These are phyloP conservation scores for Hydractinia symbiolongicarpus DNA, from an alignment of 30 jellyfish, hydroid and myxozoan species.

Conservation along the genomic window DNA sequence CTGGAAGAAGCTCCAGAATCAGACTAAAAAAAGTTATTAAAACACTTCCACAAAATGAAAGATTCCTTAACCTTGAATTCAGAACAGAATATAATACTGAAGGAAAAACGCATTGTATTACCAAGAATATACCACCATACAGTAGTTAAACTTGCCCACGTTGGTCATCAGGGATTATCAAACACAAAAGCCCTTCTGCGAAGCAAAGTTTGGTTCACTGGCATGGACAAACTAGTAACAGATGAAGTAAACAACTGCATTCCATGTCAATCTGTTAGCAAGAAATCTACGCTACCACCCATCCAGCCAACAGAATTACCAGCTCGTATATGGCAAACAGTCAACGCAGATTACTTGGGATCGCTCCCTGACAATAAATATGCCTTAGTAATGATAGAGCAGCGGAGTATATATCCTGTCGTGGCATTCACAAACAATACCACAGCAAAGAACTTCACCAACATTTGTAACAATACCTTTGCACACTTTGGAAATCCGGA, in stretches of 20 bases:
- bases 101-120: conserved; percentile 36
- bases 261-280: conserved; percentile 58
- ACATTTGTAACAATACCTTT: conserved; percentile 38
- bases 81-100: conserved; percentile 36
- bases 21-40: not conserved
- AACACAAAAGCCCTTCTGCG: conserved; percentile 40
- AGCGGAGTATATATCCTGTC: conserved; percentile 42
- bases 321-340: conserved; percentile 42
- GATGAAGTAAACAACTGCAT: conserved; percentile 24
- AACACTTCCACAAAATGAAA: conserved; percentile 11
- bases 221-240: conserved; percentile 32
- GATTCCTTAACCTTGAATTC: conserved; percentile 14
- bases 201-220: conserved; percentile 44
- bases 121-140: conserved; percentile 27
- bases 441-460: conserved; percentile 32
- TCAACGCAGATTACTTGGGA: conserved; percentile 53
- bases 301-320: conserved; percentile 36
- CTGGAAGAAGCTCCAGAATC: conserved; percentile 15
- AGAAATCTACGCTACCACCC: conserved; percentile 27
- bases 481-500: conserved; percentile 58
- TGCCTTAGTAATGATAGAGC: conserved; percentile 41
- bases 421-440: conserved; percentile 52
- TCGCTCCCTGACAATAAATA: conserved; percentile 43
- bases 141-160: conserved; percentile 41
- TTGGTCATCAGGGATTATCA: conserved; percentile 50